Percentiles rank a stretch among this genome's conserved stretches.
phyloP scores from a whole-genome alignment of 2,113 vertebrate genomes.

The Myodes glareolus region DNA sequence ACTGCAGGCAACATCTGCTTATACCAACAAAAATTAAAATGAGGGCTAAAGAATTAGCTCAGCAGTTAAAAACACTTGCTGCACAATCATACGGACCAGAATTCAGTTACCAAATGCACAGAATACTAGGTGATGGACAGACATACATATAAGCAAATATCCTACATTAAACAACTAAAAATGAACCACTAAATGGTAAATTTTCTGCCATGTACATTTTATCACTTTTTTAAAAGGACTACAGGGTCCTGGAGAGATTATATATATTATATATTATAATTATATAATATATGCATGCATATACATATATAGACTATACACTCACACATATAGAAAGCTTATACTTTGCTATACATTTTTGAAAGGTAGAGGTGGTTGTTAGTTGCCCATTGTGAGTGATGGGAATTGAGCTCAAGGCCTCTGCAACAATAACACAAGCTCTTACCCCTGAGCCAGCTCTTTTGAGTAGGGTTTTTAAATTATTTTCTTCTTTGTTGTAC shows the following conservation, averaged over 20 bases:
- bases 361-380: too few species aligned
- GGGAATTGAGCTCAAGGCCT: too few species aligned
- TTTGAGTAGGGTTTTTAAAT: background rate
- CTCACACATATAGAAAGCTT: too few species aligned
- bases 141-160: background rate
- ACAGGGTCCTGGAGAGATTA: background rate
- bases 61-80: background rate
- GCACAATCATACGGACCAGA: too few species aligned
- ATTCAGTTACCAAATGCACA: background rate
- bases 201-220: background rate
- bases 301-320: too few species aligned
- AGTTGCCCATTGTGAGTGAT: too few species aligned
- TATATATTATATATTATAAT: too few species aligned
- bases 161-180: background rate
- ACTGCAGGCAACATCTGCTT: background rate
- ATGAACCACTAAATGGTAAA: background rate
- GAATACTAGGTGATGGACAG: background rate
- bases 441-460: background rate
- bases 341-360: too few species aligned
- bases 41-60: background rate
- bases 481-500: background rate
- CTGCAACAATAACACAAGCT: too few species aligned
- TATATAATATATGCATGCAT: too few species aligned
- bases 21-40: background rate
- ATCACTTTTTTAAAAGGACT: background rate